A percentile compares a stretch with the other conserved stretches of the same genome.
These are phyloP conservation scores for Leguminivora glycinivorella DNA, from an alignment of 1,140 invertebrate species.

Conservation along the genomic window DNA sequence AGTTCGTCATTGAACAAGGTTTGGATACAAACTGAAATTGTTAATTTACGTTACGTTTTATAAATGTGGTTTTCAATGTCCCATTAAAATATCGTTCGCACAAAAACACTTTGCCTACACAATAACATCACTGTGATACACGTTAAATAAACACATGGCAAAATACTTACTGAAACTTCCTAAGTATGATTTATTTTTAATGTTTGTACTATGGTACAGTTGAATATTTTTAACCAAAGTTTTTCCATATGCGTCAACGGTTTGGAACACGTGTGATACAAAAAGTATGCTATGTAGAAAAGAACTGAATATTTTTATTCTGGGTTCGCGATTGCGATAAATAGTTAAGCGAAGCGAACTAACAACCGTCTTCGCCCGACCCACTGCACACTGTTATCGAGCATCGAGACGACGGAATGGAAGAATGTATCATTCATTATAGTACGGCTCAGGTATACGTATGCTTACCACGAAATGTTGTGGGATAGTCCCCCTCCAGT, in stretches of 20 bases:
- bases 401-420: background rate
- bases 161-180: background rate
- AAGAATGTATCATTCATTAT: background rate
- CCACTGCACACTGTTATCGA: constrained; percentile 7
- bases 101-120: constrained; percentile 10
- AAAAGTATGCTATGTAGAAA: background rate
- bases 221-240: background rate
- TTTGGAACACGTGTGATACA: background rate
- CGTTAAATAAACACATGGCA: constrained; percentile 11
- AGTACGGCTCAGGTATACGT: constrained; percentile 19
- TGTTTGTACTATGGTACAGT: background rate
- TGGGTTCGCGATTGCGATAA: background rate
- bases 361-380: background rate
- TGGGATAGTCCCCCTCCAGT: constrained; percentile 14
- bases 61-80: background rate
- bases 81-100: constrained; percentile 10
- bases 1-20: background rate
- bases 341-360: background rate
- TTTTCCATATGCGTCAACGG: constrained; percentile 1
- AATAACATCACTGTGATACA: background rate
- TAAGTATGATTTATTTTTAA: constrained; percentile 25
- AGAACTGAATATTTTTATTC: background rate
- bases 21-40: background rate
- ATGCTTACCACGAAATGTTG: background rate
- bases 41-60: background rate